Percentiles rank a stretch among this genome's conserved stretches.
Evolutionary conservation across 2,797 vertebrate species (phyloP).

Genomic region (Argentina silus): DNA sequence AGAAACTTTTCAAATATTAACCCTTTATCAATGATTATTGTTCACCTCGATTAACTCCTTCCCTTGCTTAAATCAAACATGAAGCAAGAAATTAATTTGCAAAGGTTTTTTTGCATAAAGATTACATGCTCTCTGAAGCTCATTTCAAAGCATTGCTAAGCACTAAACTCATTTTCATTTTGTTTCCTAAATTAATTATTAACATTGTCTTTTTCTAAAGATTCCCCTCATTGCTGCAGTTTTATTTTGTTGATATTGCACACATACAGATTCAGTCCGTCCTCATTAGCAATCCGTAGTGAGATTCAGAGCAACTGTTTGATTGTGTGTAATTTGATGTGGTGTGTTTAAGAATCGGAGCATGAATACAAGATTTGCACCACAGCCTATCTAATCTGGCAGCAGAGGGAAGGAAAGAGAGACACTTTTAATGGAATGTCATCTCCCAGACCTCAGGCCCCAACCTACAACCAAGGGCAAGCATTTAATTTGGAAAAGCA

Average conservation of each 20-base stretch:
- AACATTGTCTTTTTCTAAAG: background rate
- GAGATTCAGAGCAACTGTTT: constrained; percentile 1
- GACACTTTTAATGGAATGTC: background rate
- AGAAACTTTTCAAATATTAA: background rate
- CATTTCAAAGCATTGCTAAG: too few relatives aligned
- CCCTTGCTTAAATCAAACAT: background rate
- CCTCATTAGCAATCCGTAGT: constrained; percentile 15
- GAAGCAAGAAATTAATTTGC: background rate
- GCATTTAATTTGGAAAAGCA: constrained; percentile 17
- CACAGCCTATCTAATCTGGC: background rate
- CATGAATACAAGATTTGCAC: constrained; percentile 3
- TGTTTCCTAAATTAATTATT: too few relatives aligned
- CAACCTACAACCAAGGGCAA: too few relatives aligned
- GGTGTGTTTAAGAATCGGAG: constrained; percentile 20
- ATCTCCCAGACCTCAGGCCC: too few relatives aligned
- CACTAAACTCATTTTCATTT: too few relatives aligned
- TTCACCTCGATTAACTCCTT: background rate
- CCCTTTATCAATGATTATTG: background rate
- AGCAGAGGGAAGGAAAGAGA: background rate
- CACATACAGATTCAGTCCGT: background rate
- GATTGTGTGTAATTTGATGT: constrained; percentile 21
- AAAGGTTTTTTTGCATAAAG: background rate
- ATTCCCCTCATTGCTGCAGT: background rate
- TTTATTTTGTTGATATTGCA: constrained; percentile 10
- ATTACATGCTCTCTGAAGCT: too few relatives aligned